phyloP scores from a whole-genome alignment of 1,140 invertebrate genomes.

The Euschistus heros region DNA sequence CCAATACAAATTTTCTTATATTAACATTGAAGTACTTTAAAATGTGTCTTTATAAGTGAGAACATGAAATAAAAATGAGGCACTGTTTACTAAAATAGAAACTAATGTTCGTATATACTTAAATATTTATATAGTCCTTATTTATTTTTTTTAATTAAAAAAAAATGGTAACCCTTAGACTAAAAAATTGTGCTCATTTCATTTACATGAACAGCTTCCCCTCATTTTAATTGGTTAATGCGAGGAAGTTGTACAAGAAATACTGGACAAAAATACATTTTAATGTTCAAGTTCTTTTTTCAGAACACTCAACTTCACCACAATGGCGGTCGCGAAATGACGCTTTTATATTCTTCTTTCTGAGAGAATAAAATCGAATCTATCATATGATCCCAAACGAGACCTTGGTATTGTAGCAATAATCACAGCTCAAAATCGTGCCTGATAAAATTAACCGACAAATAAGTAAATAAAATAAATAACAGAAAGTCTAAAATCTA shows the following conservation, averaged over 20 bases:
- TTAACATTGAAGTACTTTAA: slow-evolving; percentile 1
- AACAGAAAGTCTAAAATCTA: not conserved
- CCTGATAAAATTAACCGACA: not conserved
- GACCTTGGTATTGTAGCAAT: slow-evolving; percentile 18
- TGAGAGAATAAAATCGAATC: slow-evolving; percentile 12
- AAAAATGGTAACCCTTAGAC: slow-evolving; percentile 12
- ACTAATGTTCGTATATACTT: slow-evolving; percentile 6
- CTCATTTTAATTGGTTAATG: not conserved
- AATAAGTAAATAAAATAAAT: slow-evolving; percentile 6
- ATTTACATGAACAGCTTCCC: not conserved
- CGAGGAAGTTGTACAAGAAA: not conserved
- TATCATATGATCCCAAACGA: slow-evolving; percentile 14
- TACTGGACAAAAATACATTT: not conserved
- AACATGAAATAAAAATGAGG: slow-evolving; percentile 3
- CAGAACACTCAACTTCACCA: not conserved
- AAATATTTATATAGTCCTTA: slow-evolving; percentile 1
- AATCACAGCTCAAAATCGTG: slow-evolving; percentile 21
- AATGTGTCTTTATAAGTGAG: slow-evolving; percentile 3
- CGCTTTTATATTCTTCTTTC: not conserved
- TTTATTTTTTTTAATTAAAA: slow-evolving; percentile 21
- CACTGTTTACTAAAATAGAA: slow-evolving; percentile 7
- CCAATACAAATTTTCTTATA: slow-evolving; percentile 5
- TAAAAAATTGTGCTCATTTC: slow-evolving; percentile 12
- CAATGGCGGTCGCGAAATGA: not conserved
- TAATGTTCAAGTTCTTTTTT: not conserved